Conservation (phyloP, 1,140 invertebrate species). For the Vanessa tameamea region DNA sequence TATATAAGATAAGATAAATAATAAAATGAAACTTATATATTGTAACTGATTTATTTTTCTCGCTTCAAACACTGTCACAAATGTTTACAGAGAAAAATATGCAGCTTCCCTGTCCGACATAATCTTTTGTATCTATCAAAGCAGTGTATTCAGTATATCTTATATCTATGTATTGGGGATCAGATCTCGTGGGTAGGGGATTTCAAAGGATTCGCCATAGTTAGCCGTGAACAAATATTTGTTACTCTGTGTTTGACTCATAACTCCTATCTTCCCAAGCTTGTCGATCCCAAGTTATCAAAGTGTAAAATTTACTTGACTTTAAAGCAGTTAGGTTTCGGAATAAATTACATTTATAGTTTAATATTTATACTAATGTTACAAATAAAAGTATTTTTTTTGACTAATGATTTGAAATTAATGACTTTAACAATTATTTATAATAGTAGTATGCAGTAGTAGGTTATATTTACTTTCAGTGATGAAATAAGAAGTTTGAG, state of each 20-base stretch:
- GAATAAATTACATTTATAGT: no score
- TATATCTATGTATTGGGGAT: slow-evolving; percentile 33
- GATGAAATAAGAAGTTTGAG: no score
- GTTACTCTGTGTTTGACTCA: slow-evolving; percentile 51
- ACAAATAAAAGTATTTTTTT: no score
- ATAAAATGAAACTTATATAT: no score
- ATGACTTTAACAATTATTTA: no score
- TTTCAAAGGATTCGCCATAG: slow-evolving; percentile 56
- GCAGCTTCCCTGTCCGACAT: background rate
- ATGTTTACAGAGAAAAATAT: background rate
- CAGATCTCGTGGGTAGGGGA: slow-evolving; percentile 41
- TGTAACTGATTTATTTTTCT: no score
- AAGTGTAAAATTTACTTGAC: slow-evolving; percentile 12
- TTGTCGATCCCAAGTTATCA: slow-evolving; percentile 12
- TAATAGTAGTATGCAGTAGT: no score
- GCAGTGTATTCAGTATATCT: background rate
- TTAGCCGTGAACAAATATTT: slow-evolving; percentile 61
- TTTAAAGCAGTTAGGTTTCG: background rate
- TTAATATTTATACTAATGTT: no score
- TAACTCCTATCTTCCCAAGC: slow-evolving; percentile 26
- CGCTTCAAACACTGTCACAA: no score
- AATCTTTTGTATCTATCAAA: background rate
- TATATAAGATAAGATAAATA: no score
- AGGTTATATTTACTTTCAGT: no score
- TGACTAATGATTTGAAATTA: no score